Conservation (phyloP, 2,888 invertebrate species). For the Muschampia staudingeri region DNA sequence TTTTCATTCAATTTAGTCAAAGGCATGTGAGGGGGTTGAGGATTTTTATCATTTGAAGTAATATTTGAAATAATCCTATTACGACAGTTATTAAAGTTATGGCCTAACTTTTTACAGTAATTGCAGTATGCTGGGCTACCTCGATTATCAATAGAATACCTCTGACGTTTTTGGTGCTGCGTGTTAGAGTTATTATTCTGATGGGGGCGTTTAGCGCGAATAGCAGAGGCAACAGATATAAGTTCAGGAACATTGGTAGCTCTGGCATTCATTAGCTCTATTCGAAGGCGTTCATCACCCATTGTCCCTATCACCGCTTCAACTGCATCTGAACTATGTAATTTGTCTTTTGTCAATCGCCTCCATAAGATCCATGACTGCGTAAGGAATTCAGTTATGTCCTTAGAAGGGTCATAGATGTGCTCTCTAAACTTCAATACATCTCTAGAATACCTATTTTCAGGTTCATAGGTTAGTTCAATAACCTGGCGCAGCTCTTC, state of each 20-base stretch:
- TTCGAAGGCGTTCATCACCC: constrained; percentile 67
- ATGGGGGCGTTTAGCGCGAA: constrained; percentile 20
- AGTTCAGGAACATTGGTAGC: constrained; percentile 49
- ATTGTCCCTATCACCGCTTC: constrained; percentile 62
- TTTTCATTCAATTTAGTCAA: not conserved
- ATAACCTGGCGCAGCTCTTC: constrained; percentile 61
- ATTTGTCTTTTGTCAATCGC: constrained; percentile 67
- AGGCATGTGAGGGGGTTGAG: not conserved
- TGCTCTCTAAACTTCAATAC: constrained; percentile 69
- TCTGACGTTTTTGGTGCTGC: not conserved
- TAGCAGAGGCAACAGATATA: constrained; percentile 48
- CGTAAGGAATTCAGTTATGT: constrained; percentile 70
- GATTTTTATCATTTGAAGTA: not conserved
- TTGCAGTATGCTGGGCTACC: not conserved
- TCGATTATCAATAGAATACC: not conserved
- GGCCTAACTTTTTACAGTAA: not conserved
- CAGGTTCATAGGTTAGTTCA: constrained; percentile 67
- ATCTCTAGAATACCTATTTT: constrained; percentile 71
- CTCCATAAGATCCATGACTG: constrained; percentile 70
- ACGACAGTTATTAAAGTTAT: not conserved
- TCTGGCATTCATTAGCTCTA: constrained; percentile 50
- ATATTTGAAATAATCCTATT: not conserved
- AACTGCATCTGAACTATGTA: constrained; percentile 45
- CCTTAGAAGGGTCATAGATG: constrained; percentile 64
- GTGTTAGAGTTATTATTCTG: not conserved